These are phyloP conservation scores for Hirudinaria manillensis DNA, from an alignment of 2,888 invertebrate species.

Conservation along the genomic window DNA sequence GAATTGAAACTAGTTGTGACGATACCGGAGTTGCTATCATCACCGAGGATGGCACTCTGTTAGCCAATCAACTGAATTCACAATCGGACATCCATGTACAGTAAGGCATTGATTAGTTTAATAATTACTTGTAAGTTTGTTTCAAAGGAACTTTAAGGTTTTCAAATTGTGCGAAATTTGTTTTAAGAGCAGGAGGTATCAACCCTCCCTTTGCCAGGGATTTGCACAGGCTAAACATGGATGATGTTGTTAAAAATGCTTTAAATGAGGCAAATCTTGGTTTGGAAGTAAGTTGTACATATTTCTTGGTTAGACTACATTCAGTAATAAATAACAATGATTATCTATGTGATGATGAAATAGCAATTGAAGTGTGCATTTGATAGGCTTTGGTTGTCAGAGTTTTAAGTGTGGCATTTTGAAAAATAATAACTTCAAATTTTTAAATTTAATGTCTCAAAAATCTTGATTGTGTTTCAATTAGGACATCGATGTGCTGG, in stretches of 20 bases:
- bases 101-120: conserved; percentile 54
- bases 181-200: conserved; percentile 77
- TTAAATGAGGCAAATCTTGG: conserved; percentile 32
- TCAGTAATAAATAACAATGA: not conserved
- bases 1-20: conserved; percentile 95
- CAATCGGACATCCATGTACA: conserved; percentile 66
- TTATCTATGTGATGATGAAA: not conserved
- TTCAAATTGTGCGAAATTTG: too few relatives aligned
- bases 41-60: conserved; percentile 64
- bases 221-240: conserved; percentile 74
- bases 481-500: conserved; percentile 74
- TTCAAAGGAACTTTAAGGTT: not conserved
- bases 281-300: conserved; percentile 28
- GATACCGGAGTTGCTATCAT: conserved; percentile 90
- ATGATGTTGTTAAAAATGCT: conserved; percentile 60
- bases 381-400: too few relatives aligned
- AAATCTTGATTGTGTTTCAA: too few relatives aligned
- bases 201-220: conserved; percentile 78
- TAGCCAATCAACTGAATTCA: conserved; percentile 75
- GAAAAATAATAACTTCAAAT: too few relatives aligned
- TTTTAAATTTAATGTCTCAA: too few relatives aligned
- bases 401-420: too few relatives aligned
- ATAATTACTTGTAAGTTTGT: too few relatives aligned
- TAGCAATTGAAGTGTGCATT: too few relatives aligned
- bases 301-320: not conserved